Evolutionary conservation across 2,797 vertebrate species (phyloP).

Genomic region (Ambastaia sidthimunki): DNA sequence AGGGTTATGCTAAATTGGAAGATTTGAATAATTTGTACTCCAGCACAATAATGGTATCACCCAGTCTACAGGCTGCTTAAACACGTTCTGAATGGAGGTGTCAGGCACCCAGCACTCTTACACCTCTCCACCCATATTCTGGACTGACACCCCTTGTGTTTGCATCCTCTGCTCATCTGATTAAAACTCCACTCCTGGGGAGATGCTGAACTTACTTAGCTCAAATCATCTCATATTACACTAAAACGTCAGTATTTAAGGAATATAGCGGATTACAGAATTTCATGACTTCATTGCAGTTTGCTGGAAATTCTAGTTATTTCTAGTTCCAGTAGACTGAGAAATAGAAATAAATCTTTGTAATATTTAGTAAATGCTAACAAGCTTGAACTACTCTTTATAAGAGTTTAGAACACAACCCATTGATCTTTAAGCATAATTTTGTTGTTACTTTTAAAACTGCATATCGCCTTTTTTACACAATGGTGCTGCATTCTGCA

Average conservation of each 20-base stretch:
- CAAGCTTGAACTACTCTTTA: not conserved
- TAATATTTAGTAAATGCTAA: too few species aligned
- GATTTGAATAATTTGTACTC: slow-evolving; percentile 75
- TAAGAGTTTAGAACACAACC: not conserved
- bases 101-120: slow-evolving; percentile 61
- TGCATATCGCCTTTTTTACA: not conserved
- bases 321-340: not conserved
- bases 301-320: slow-evolving; percentile 18
- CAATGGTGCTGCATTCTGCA: slow-evolving; percentile 42
- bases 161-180: slow-evolving; percentile 56
- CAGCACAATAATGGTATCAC: slow-evolving; percentile 66
- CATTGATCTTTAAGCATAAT: not conserved
- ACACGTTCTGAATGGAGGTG: slow-evolving; percentile 66
- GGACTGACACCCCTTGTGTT: slow-evolving; percentile 48
- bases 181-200: slow-evolving; percentile 61
- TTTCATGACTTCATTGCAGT: slow-evolving; percentile 49
- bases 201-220: slow-evolving; percentile 53
- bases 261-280: slow-evolving; percentile 56
- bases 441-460: not conserved
- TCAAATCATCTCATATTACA: slow-evolving; percentile 62
- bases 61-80: slow-evolving; percentile 67
- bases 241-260: slow-evolving; percentile 44
- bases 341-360: not conserved
- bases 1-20: slow-evolving; percentile 81
- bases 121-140: slow-evolving; percentile 53